Evolutionary conservation across 2,888 invertebrate genomes (phyloP).

Genomic region (Watsonalla cultraria): DNA sequence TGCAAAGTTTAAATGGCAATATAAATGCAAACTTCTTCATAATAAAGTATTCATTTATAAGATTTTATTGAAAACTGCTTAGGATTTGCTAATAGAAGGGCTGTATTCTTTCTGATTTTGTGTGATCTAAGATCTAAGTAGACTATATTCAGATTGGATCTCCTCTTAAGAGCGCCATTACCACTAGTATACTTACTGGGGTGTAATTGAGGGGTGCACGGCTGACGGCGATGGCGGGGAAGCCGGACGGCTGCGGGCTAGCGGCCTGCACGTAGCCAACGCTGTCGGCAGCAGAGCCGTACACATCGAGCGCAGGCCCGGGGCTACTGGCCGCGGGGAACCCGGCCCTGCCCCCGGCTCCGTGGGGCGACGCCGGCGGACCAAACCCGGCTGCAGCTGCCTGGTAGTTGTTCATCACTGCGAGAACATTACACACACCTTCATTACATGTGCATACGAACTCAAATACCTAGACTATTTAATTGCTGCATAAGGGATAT

Average conservation of each 20-base stretch:
- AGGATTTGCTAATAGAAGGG: no score
- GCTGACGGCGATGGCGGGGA: conserved; percentile 95
- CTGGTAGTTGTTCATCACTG: conserved; percentile 98
- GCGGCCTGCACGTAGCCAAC: conserved; percentile 98
- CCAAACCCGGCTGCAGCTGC: conserved; percentile 89
- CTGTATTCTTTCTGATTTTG: no score
- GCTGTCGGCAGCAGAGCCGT: conserved; percentile 92
- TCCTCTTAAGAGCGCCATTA: neutral
- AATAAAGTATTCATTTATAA: no score
- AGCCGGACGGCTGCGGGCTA: conserved; percentile 97
- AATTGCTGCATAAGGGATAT: no score
- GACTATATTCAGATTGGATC: no score
- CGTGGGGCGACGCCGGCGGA: conserved; percentile 91
- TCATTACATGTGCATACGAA: neutral
- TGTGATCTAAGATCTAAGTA: no score
- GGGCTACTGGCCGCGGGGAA: conserved; percentile 96
- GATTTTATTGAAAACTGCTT: no score
- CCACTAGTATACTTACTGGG: conserved; percentile 82
- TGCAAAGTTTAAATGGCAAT: no score
- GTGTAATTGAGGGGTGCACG: conserved; percentile 95
- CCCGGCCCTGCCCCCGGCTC: conserved; percentile 84
- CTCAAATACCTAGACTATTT: no score
- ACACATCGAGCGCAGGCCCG: conserved; percentile 94
- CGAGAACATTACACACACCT: conserved; percentile 16
- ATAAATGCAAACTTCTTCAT: no score